Evolutionary conservation across 2,888 invertebrate species (phyloP).

Genomic region (Bruchidius siliquastri): DNA sequence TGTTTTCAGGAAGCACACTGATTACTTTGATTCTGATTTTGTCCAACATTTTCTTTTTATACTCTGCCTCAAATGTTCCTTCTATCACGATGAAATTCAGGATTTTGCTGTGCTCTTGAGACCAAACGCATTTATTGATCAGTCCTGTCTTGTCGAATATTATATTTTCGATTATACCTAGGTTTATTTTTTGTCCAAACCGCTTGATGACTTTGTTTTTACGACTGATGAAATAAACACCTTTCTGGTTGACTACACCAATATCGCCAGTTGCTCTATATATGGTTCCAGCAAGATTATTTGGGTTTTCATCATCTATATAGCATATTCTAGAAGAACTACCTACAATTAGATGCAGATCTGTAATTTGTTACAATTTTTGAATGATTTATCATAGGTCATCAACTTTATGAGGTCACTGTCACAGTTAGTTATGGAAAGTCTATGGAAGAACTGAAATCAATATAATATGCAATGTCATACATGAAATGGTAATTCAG

Average conservation of each 20-base stretch:
- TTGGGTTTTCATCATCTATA: conserved; percentile 46
- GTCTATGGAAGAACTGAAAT: too few species aligned
- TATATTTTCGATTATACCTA: conserved; percentile 54
- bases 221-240: conserved; percentile 62
- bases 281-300: conserved; percentile 33
- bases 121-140: conserved; percentile 54
- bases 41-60: conserved; percentile 32
- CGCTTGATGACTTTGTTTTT: conserved; percentile 69
- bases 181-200: conserved; percentile 66
- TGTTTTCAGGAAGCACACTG: conserved; percentile 39
- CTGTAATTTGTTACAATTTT: too few species aligned
- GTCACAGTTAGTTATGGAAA: too few species aligned
- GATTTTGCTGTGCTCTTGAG: conserved; percentile 48
- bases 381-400: too few species aligned
- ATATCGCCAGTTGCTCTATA: conserved; percentile 70
- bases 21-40: conserved; percentile 36
- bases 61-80: conserved; percentile 19
- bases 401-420: too few species aligned
- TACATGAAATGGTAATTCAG: too few species aligned
- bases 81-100: conserved; percentile 50
- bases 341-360: conserved; percentile 46
- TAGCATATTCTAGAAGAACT: conserved; percentile 49
- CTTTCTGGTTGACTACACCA: conserved; percentile 53
- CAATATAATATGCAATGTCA: too few species aligned
- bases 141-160: conserved; percentile 50